phyloP scores from a whole-genome alignment of 2,888 invertebrate species.

The Chelonus formosanus region DNA sequence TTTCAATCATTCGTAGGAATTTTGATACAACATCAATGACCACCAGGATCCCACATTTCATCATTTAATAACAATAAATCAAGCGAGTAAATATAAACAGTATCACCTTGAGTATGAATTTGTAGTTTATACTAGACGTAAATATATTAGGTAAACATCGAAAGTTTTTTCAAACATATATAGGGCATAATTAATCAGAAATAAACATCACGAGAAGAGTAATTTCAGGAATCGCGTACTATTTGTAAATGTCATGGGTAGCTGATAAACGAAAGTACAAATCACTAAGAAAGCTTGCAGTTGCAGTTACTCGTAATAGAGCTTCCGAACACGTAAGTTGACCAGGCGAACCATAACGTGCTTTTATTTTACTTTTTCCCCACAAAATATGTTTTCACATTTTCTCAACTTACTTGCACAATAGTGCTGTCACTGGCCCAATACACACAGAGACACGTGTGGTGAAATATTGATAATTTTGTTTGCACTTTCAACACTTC shows the following conservation, averaged over 20 bases:
- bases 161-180: too few species aligned
- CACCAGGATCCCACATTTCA: too few species aligned
- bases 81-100: too few species aligned
- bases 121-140: too few species aligned
- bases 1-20: too few species aligned
- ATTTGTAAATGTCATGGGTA: background rate
- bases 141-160: too few species aligned
- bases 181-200: background rate
- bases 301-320: constrained; percentile 1
- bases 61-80: too few species aligned
- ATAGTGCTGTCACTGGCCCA: background rate
- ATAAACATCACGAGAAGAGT: background rate
- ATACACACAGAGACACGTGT: background rate
- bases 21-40: too few species aligned
- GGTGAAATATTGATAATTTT: background rate
- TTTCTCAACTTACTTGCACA: background rate
- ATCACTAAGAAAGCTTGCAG: constrained; percentile 19
- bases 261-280: constrained; percentile 19
- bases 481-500: constrained; percentile 32
- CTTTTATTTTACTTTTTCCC: background rate
- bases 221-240: background rate
- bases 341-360: background rate
- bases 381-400: background rate
- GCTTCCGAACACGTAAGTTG: constrained; percentile 12
- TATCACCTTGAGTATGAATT: too few species aligned